A percentile compares a stretch with the other conserved stretches of the same genome.
These are phyloP conservation scores for Morelia viridis DNA, from an alignment of 2,797 vertebrate genomes.

Conservation along the genomic window DNA sequence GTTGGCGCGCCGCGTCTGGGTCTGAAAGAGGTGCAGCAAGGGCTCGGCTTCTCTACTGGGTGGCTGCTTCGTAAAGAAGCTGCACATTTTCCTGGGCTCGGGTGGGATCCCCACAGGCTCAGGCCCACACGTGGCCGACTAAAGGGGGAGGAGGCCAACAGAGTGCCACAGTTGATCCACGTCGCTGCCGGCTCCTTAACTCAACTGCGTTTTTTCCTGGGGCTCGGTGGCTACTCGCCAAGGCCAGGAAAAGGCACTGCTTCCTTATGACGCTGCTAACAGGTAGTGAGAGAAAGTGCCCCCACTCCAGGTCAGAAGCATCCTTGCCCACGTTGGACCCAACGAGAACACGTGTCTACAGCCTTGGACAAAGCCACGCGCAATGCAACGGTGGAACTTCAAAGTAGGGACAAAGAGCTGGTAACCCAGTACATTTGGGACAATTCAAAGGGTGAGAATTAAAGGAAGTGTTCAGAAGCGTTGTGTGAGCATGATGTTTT, in stretches of 20 bases:
- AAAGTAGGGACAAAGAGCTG: slow-evolving; percentile 6
- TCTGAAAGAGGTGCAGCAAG: background rate
- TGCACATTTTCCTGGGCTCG: background rate
- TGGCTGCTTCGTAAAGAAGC: background rate
- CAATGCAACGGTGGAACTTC: background rate
- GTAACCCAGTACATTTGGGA: background rate
- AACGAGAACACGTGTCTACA: background rate
- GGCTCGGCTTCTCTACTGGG: background rate
- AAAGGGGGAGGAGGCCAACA: background rate
- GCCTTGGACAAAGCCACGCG: background rate
- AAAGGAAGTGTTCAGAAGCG: slow-evolving; percentile 13
- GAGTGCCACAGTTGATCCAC: background rate
- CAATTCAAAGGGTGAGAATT: background rate
- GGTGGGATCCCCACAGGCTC: background rate
- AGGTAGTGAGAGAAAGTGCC: background rate
- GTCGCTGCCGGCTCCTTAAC: background rate
- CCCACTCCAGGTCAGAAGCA: background rate
- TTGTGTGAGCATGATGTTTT: slow-evolving; percentile 29
- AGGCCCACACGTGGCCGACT: background rate
- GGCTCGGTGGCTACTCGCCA: background rate
- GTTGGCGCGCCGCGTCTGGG: background rate
- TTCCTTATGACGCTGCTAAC: background rate
- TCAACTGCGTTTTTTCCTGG: background rate
- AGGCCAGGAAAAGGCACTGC: background rate
- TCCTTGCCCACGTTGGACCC: background rate